Evolutionary conservation across 2,113 vertebrate species (phyloP).

Genomic region (Australoheros scitulus): DNA sequence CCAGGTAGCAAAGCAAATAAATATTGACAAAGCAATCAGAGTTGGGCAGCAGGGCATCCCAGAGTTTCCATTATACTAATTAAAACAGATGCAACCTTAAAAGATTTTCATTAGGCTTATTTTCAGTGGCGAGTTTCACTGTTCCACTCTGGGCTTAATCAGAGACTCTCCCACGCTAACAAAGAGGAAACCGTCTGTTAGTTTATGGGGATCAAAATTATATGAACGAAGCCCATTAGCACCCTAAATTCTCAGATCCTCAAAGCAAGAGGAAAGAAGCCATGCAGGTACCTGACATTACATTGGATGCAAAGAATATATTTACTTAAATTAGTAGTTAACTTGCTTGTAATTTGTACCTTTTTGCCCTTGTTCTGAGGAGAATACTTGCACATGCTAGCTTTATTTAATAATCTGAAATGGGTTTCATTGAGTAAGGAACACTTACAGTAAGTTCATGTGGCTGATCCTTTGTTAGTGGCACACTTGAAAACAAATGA

Average conservation of each 20-base stretch:
- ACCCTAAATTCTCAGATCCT: neutral
- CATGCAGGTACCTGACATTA: neutral
- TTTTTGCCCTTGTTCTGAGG: neutral
- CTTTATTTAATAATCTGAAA: neutral
- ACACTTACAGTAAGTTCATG: neutral
- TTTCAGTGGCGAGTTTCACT: slow-evolving; percentile 22
- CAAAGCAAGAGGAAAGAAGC: neutral
- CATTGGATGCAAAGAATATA: neutral
- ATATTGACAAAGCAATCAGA: slow-evolving; percentile 20
- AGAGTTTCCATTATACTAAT: slow-evolving; percentile 44
- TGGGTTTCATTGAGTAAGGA: no score
- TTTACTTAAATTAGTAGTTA: neutral
- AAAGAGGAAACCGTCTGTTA: neutral
- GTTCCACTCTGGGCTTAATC: neutral
- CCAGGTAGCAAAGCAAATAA: slow-evolving; percentile 6
- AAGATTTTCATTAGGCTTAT: slow-evolving; percentile 23
- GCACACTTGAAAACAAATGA: neutral
- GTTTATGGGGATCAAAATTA: neutral
- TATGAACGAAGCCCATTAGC: neutral
- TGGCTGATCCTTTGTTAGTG: neutral
- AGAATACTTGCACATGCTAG: neutral
- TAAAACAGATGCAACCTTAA: slow-evolving; percentile 29
- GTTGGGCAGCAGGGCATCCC: neutral
- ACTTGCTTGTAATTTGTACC: neutral
- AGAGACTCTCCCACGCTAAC: neutral